phyloP scores from a whole-genome alignment of 1,140 invertebrate species.

The Bombyx mandarina region DNA sequence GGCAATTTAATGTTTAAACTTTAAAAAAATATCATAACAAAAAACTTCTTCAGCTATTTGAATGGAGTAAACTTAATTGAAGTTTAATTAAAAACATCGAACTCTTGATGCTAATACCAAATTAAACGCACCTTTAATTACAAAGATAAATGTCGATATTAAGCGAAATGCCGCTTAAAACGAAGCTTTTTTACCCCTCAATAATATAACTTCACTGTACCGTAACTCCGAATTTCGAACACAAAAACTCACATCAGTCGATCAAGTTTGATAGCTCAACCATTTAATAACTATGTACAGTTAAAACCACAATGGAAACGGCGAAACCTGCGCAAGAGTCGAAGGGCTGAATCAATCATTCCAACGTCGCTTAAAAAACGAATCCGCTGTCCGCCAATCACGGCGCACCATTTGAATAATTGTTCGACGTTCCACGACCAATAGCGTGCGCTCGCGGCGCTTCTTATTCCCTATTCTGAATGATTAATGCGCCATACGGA shows the following conservation, averaged over 20 bases:
- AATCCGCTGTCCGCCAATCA: constrained; percentile 38
- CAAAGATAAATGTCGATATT: too few relatives aligned
- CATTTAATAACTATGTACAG: constrained; percentile 14
- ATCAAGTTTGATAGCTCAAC: constrained; percentile 22
- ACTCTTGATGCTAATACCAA: too few relatives aligned
- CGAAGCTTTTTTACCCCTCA: too few relatives aligned
- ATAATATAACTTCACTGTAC: not conserved
- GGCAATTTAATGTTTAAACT: too few relatives aligned
- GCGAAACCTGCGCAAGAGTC: constrained; percentile 44
- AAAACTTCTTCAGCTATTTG: too few relatives aligned
- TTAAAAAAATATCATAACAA: too few relatives aligned
- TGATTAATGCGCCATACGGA: constrained; percentile 52
- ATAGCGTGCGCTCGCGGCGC: constrained; percentile 40
- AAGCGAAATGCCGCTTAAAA: too few relatives aligned
- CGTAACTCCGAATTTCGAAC: not conserved
- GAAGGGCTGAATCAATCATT: constrained; percentile 58
- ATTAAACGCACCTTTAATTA: too few relatives aligned
- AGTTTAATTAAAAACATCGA: too few relatives aligned
- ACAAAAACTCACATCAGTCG: not conserved
- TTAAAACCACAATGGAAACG: constrained; percentile 21
- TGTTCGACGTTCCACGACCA: constrained; percentile 46
- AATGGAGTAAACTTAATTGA: too few relatives aligned
- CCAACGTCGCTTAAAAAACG: constrained; percentile 37
- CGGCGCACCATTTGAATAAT: constrained; percentile 51
- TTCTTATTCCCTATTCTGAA: constrained; percentile 41